These are phyloP conservation scores for Pseudochaenichthys georgianus DNA, from an alignment of 2,797 vertebrate species.

Conservation along the genomic window DNA sequence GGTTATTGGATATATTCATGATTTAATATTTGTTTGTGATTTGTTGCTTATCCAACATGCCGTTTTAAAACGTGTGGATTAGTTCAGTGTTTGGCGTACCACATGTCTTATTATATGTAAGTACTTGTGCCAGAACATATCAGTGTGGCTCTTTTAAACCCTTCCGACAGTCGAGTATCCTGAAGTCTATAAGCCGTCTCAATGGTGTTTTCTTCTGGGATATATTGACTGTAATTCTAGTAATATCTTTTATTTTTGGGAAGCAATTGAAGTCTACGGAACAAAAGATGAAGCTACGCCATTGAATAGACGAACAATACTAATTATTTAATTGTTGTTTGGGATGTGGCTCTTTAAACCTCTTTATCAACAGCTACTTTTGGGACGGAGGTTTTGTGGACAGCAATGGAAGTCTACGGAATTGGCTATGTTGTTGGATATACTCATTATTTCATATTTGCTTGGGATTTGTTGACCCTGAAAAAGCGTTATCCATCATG, in stretches of 20 bases:
- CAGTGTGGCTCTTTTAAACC: constrained; percentile 29
- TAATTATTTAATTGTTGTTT: too few species aligned
- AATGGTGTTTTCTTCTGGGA: not conserved
- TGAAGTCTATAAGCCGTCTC: constrained; percentile 43
- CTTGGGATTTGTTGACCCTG: not conserved
- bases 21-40: not conserved
- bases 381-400: too few species aligned
- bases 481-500: too few species aligned
- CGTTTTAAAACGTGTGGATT: not conserved
- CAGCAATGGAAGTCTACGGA: too few species aligned
- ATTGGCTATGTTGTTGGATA: too few species aligned
- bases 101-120: not conserved
- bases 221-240: not conserved
- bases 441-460: not conserved
- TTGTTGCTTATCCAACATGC: too few species aligned
- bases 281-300: too few species aligned
- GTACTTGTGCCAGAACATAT: constrained; percentile 8
- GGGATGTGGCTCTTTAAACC: too few species aligned
- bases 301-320: too few species aligned
- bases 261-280: too few species aligned
- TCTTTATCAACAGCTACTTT: too few species aligned
- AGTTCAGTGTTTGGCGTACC: not conserved
- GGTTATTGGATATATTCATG: not conserved
- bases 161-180: constrained; percentile 9
- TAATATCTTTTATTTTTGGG: not conserved